phyloP scores from a whole-genome alignment of 2,888 invertebrate species.

The Hipparchia sbordonii region DNA sequence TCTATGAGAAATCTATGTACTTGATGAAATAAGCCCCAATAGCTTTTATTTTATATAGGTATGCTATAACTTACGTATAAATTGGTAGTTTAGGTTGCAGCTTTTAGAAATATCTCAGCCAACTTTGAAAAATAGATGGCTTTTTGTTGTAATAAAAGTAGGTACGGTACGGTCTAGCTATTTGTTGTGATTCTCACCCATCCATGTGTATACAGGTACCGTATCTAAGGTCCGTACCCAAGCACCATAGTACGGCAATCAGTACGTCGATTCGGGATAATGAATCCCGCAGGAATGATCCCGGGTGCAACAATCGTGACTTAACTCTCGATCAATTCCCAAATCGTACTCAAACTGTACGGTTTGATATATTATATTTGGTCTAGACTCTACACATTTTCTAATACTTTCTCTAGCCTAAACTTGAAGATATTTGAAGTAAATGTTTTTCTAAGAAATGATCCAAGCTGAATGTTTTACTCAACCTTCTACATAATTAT shows the following conservation, averaged over 20 bases:
- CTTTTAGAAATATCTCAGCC: not conserved
- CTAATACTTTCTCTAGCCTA: not conserved
- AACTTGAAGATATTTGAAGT: not conserved
- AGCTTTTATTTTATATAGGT: no score
- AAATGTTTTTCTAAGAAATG: no score
- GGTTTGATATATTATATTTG: slow-evolving; percentile 40
- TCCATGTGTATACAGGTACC: slow-evolving; percentile 23
- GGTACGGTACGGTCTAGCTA: no score
- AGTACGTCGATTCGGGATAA: slow-evolving; percentile 68
- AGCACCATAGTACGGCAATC: slow-evolving; percentile 56
- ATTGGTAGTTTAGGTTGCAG: no score
- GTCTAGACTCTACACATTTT: slow-evolving; percentile 20
- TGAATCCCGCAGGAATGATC: slow-evolving; percentile 77
- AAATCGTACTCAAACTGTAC: slow-evolving; percentile 54
- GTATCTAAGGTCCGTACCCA: slow-evolving; percentile 31
- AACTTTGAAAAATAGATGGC: not conserved
- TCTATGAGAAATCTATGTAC: no score
- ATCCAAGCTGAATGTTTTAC: no score
- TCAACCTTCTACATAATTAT: no score
- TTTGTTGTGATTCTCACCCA: not conserved
- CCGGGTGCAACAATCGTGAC: slow-evolving; percentile 77
- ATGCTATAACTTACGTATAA: no score
- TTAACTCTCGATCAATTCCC: slow-evolving; percentile 78
- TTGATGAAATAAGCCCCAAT: no score
- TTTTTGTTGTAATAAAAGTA: not conserved